phyloP scores from a whole-genome alignment of 2,797 vertebrate genomes.

The Schizopygopsis pylzovi region DNA sequence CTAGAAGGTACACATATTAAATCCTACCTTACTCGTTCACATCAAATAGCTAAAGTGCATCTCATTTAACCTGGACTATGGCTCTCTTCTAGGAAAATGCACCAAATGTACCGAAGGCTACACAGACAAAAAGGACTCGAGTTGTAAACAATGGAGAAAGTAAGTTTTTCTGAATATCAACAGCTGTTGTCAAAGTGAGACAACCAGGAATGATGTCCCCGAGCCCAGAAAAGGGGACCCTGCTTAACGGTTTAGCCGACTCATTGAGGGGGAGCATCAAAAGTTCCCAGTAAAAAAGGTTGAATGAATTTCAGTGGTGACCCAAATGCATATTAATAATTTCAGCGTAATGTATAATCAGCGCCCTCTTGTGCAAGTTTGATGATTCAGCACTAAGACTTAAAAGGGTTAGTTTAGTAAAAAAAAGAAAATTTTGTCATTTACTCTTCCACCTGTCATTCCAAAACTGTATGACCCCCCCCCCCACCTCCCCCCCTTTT shows the following conservation, averaged over 20 bases:
- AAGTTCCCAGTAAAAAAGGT: not conserved
- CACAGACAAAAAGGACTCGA: accelerated
- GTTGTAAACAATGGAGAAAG: constrained; percentile 68
- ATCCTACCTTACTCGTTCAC: not conserved
- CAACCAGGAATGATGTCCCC: not conserved
- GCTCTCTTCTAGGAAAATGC: constrained; percentile 59
- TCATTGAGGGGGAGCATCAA: not conserved
- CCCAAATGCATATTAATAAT: not conserved
- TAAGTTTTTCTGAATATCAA: constrained; percentile 57
- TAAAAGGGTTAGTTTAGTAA: not conserved
- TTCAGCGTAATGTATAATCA: not conserved
- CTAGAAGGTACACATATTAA: constrained; percentile 46
- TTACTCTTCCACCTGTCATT: not conserved
- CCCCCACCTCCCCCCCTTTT: not conserved
- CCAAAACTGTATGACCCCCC: not conserved
- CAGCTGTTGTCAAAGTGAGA: not conserved
- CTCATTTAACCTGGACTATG: not conserved
- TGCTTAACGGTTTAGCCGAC: not conserved
- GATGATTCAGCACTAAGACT: not conserved
- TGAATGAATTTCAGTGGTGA: not conserved
- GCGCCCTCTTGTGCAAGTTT: not conserved
- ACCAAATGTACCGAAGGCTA: constrained; percentile 61
- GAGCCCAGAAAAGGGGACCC: not conserved
- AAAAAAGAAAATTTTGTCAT: not conserved
- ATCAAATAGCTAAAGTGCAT: not conserved